Conservation (phyloP, 2,888 invertebrate species). For the Epinotia bilunana region DNA sequence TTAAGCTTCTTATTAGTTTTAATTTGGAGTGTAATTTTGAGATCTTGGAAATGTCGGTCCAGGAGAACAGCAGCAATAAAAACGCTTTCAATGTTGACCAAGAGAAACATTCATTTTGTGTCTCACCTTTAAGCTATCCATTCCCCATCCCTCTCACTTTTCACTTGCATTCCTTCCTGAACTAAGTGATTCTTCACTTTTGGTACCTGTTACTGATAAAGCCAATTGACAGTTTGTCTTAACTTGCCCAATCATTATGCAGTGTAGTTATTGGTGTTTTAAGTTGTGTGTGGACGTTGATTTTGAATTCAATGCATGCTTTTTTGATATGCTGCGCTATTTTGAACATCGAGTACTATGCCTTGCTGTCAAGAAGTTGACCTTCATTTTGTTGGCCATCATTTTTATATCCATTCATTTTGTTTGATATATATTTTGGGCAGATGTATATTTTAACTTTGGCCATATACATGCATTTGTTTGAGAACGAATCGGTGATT, state of each 20-base stretch:
- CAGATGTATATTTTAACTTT: slow-evolving; percentile 76
- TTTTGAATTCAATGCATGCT: slow-evolving; percentile 77
- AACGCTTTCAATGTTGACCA: no score
- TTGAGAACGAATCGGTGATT: slow-evolving; percentile 72
- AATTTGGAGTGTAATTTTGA: no score
- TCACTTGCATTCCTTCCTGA: not conserved
- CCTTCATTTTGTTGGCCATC: slow-evolving; percentile 96
- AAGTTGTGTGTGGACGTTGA: slow-evolving; percentile 61
- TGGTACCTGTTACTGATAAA: not conserved
- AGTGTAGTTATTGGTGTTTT: slow-evolving; percentile 50
- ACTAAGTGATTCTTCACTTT: not conserved
- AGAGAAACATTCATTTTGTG: no score
- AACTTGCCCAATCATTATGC: slow-evolving; percentile 43
- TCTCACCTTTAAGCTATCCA: not conserved
- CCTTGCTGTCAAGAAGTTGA: slow-evolving; percentile 96
- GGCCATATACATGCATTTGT: slow-evolving; percentile 78
- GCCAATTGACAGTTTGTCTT: not conserved
- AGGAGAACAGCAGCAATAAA: no score
- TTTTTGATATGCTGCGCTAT: slow-evolving; percentile 81
- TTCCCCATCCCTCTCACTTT: not conserved
- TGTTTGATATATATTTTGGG: slow-evolving; percentile 82
- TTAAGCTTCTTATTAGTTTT: no score
- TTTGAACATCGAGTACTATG: slow-evolving; percentile 80
- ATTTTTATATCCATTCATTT: slow-evolving; percentile 87
- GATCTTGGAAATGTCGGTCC: no score